Conservation (phyloP, 2,888 invertebrate genomes). For the Caenorhabditis virilis region DNA sequence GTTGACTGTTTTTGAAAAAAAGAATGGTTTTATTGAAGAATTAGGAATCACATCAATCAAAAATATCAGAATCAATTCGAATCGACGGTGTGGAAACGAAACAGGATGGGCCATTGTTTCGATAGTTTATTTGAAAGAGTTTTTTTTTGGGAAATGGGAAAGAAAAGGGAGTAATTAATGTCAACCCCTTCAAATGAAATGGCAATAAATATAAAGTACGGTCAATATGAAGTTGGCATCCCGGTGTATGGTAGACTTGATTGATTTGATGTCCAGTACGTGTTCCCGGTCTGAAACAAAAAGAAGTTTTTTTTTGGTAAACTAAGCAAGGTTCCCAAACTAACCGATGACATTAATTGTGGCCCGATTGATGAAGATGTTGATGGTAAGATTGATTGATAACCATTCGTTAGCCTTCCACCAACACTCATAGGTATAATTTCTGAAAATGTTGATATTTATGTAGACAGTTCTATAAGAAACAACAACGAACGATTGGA, state of each 20-base stretch:
- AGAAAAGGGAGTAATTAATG: background rate
- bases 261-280: slow-evolving; percentile 26
- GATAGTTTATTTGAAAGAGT: too few relatives aligned
- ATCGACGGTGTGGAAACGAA: background rate
- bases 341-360: slow-evolving; percentile 24
- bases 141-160: background rate
- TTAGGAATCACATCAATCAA: background rate
- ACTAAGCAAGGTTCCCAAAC: background rate
- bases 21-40: background rate
- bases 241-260: slow-evolving; percentile 26
- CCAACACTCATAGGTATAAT: slow-evolving; percentile 22
- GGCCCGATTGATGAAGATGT: slow-evolving; percentile 9
- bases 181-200: background rate
- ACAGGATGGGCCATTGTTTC: background rate
- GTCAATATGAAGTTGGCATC: slow-evolving; percentile 33
- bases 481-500: slow-evolving; percentile 22
- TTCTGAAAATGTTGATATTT: slow-evolving; percentile 10
- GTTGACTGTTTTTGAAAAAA: background rate
- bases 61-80: background rate
- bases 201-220: too few relatives aligned
- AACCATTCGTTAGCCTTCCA: slow-evolving; percentile 12
- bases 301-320: background rate
- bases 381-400: slow-evolving; percentile 18
- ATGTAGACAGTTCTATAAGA: background rate
- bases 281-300: slow-evolving; percentile 11